Base-by-base conservation (phyloP, 1,140 invertebrate genomes). In the Lepidurus apus region DNA sequence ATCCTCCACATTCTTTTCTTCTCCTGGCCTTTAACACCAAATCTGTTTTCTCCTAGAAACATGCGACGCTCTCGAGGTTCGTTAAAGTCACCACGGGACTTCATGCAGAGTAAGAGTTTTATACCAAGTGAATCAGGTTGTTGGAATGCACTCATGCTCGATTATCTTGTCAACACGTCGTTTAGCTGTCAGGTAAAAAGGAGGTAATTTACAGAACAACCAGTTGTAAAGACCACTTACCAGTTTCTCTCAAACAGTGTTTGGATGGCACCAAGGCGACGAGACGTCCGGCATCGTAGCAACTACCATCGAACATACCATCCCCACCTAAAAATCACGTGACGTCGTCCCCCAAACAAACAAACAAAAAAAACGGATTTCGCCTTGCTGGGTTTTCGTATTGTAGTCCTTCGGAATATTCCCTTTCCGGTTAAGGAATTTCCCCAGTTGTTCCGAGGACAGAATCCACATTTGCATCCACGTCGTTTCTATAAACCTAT, bases 121-220 rank as follows among this genome's bases (percentile, higher is more conserved):
- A 7, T 13, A 65, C 53, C 53, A 65, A 65, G 53, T 65, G 53
- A 65, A 65, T 65, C 53, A 65, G 53, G 53, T 65, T 65, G 53
- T 65, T 65, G 53, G 53, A 65, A 65, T 65, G 53, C 53, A 65
- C 53, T 65, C 53, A 13, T 65, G 53, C 13, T n/a, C 53, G 53
- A 65, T 65, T 65, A 65, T 65, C 53, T 65, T 65, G 53, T 65
- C 53, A 65, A 65, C 53, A 65, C 53, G 53, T 65, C 53, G 53
- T 65, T 34, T 65, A 65, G 53, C 53, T 65, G 53, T 65, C 53
- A 65, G 53, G 53, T 65, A 65, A 34, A 34, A 34, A 65, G 53
- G n/a, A 65, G 17, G 53, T 65, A 65, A 65, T 65, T 65, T 65
- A 65, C 53, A 21, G 13, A 65, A 65, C 53, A 65, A 65, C 53